Base-by-base conservation (phyloP, 1,140 invertebrate species). In the Andrena cerasifolii region DNA sequence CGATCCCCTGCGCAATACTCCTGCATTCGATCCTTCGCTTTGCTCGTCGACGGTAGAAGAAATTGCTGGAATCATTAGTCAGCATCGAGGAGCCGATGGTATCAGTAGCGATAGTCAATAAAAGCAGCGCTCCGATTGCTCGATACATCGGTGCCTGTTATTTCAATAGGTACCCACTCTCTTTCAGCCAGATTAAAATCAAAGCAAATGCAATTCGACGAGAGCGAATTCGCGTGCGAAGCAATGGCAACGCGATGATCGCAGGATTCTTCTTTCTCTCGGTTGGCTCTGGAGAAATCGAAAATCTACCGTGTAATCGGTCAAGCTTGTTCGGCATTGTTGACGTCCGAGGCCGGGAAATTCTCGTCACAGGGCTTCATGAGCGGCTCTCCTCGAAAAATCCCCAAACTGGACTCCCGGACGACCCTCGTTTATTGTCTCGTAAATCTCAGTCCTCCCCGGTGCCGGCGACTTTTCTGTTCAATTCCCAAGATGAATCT, bases 251-350 rank as follows among this genome's bases (percentile, higher is more conserved):
- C n/a, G n/a, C n/a, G n/a, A n/a, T n/a, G n/a, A n/a, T n/a, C n/a
- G n/a, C n/a, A n/a, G n/a, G 26, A 24, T n/a, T 24, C 21, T 28
- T 54, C 45, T 47, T 45, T 18, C 47, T n/a, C 28, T 7, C 8
- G 0, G 14, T 0, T 0, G 16, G 0, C 6, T 1, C 0, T n/a
- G 16, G 47, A 31, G 40, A 58, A 47, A 63, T 73, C 24, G 70
- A 56, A 66, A 66, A 74, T 74, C 53, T 67, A 68, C 73, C 68
- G 65, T 82, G 66, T 66, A 80, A 83, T 83, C 12, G 70, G 61
- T 16, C n/a, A 12, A 74, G 28, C 65, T 47, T 65, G 74, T 47
- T 24, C 12, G 2, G 36, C 28, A 79, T 86, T 85, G 74, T 82
- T 51, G n/a, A 3, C 14, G n/a, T 61, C 51, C 31, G 33, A 16